These are phyloP conservation scores for Zaprionus capensis DNA, from an alignment of 1,140 invertebrate species.

Conservation along the genomic window DNA sequence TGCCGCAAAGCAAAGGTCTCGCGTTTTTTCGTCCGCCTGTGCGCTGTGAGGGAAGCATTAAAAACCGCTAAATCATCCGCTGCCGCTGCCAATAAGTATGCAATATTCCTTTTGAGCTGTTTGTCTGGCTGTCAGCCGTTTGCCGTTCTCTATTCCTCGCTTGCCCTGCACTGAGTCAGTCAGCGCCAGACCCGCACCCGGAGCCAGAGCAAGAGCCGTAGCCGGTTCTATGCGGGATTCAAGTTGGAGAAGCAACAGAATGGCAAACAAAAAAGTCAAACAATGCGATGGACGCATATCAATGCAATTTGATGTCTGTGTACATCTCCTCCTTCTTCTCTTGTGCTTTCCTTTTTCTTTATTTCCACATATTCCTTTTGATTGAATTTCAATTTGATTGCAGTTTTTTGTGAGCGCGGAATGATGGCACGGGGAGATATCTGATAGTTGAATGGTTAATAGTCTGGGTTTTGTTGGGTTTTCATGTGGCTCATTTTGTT, in stretches of 20 bases:
- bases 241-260: slow-evolving; percentile 35
- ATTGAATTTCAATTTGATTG: slow-evolving; percentile 77
- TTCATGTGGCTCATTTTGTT: slow-evolving; percentile 52
- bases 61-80: slow-evolving; percentile 77
- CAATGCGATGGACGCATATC: slow-evolving; percentile 65
- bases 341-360: slow-evolving; percentile 16
- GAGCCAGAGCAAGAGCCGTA: neutral
- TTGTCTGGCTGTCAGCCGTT: slow-evolving; percentile 60
- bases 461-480: slow-evolving; percentile 43
- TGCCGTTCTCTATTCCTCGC: neutral
- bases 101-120: slow-evolving; percentile 69
- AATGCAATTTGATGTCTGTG: slow-evolving; percentile 70
- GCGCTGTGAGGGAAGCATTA: slow-evolving; percentile 55
- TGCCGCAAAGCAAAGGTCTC: slow-evolving; percentile 43
- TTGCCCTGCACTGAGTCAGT: neutral
- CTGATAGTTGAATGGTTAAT: slow-evolving; percentile 45
- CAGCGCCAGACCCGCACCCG: neutral
- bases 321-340: slow-evolving; percentile 36
- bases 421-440: neutral
- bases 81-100: slow-evolving; percentile 73
- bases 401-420: slow-evolving; percentile 52
- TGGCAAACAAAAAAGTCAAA: slow-evolving; percentile 61
- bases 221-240: slow-evolving; percentile 27
- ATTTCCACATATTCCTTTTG: slow-evolving; percentile 61
- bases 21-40: neutral